Base-by-base conservation (phyloP, 2,797 vertebrate genomes). In the Odontamblyopus lacepedii region DNA sequence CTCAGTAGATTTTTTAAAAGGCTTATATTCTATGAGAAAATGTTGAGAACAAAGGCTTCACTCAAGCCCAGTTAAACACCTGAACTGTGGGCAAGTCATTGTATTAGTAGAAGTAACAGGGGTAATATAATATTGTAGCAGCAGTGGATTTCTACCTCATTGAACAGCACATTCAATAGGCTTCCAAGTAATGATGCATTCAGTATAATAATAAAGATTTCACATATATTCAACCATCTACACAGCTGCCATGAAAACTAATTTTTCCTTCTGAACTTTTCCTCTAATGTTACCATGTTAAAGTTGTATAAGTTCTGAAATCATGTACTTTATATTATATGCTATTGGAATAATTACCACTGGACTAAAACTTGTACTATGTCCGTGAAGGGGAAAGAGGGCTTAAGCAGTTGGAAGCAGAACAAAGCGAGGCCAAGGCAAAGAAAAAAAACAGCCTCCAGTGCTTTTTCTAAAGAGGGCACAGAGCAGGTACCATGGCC, bases 321-420 rank as follows among this genome's bases (percentile, higher is more conserved):
- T 74, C 64, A 72, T 74, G 53, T n/a, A 23, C 9, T 23, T 26
- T 27, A 57, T 26, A 57, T 23, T 57, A 23, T 19, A 57, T 11
- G 19, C 2, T 23, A 87, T 64, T 29, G 35, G 70, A 73, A 76
- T 74, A 73, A 56, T 61, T 44, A 77, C 29, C 53, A 32, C 6
- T 70, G 5, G 32, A 53, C 70, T 74, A 62, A 53, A 41, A 59
- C 38, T 69, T 63, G 82, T 67, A 86, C 83, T 78, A 81, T 50
- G 64, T 26, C 56, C 26, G 50, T 71, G 65, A 71, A 76, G 75
- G 75, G 81, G 67, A 81, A 57, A 57, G 53, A 62, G 56, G 12
- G 76, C 87, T 78, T 83, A 77, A 70, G 57, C 63, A 51, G 68
- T 66, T 84, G 71, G 61, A 85, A 71, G 69, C 62, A 78, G 82